These are phyloP conservation scores for Sphinx pinastri DNA, from an alignment of 2,888 invertebrate species.

Conservation along the genomic window DNA sequence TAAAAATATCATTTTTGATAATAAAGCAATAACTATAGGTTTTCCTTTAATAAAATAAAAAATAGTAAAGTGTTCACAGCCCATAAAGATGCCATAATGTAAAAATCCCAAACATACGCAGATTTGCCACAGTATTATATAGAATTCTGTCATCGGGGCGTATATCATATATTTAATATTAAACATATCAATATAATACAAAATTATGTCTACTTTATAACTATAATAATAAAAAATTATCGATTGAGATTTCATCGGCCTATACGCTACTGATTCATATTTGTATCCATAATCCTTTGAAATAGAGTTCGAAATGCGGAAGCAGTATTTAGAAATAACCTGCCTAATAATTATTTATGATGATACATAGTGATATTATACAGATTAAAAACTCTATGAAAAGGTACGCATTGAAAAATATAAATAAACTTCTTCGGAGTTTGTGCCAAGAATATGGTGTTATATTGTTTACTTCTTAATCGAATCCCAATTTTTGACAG, in stretches of 20 bases:
- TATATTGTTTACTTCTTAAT: not conserved
- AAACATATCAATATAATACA: constrained; percentile 25
- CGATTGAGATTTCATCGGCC: constrained; percentile 34
- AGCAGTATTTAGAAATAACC: not conserved
- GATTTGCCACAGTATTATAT: constrained; percentile 12
- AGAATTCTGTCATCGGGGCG: constrained; percentile 7
- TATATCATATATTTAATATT: constrained; percentile 21
- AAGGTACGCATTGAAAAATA: not conserved
- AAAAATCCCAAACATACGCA: not conserved
- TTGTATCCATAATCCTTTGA: not conserved
- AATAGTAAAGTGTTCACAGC: constrained; percentile 11
- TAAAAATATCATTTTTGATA: too few relatives aligned
- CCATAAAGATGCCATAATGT: not conserved
- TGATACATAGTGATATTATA: constrained; percentile 42
- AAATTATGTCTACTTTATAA: constrained; percentile 14
- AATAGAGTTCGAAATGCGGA: not conserved
- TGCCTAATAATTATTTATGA: constrained; percentile 43
- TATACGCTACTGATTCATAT: not conserved
- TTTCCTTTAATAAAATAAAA: not conserved
- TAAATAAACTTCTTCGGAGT: not conserved
- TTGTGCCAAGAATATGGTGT: too few relatives aligned
- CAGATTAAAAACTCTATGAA: constrained; percentile 35
- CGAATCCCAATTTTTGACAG: too few relatives aligned
- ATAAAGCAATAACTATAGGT: too few relatives aligned
- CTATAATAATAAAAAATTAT: constrained; percentile 34